Evolutionary conservation across 2,113 vertebrate species (phyloP).

Genomic region (Regulus satrapa): DNA sequence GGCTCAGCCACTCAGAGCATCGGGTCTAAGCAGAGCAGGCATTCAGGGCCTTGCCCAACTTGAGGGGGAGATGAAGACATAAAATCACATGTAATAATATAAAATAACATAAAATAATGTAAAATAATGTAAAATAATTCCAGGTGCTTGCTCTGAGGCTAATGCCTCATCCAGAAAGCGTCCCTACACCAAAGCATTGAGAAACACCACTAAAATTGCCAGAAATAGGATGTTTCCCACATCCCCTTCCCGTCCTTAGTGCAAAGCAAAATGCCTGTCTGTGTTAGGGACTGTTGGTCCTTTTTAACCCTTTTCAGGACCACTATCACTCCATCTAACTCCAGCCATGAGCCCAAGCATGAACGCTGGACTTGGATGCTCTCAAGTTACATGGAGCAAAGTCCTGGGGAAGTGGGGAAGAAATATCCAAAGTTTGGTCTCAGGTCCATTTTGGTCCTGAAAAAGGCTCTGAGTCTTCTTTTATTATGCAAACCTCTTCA

Average conservation of each 20-base stretch:
- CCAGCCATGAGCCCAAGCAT: rapidly evolving
- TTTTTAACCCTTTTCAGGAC: background rate
- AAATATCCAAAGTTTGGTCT: background rate
- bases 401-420: background rate
- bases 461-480: background rate
- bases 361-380: background rate
- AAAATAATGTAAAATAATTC: background rate
- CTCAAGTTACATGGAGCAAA: background rate
- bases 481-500: constrained; percentile 39
- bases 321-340: background rate
- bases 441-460: background rate
- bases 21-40: rapidly evolving
- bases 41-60: background rate
- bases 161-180: background rate
- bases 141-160: background rate
- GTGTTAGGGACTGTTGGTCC: background rate
- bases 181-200: background rate
- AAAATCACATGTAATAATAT: background rate
- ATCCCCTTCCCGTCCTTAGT: background rate
- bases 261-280: background rate
- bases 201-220: background rate
- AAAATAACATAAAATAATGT: background rate
- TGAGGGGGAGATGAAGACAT: background rate
- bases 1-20: background rate
- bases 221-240: background rate